Evolutionary conservation across 2,888 invertebrate genomes (phyloP), one percentile per base, ranked within the genome.

Genomic region (Yponomeuta cagnagella): DNA sequence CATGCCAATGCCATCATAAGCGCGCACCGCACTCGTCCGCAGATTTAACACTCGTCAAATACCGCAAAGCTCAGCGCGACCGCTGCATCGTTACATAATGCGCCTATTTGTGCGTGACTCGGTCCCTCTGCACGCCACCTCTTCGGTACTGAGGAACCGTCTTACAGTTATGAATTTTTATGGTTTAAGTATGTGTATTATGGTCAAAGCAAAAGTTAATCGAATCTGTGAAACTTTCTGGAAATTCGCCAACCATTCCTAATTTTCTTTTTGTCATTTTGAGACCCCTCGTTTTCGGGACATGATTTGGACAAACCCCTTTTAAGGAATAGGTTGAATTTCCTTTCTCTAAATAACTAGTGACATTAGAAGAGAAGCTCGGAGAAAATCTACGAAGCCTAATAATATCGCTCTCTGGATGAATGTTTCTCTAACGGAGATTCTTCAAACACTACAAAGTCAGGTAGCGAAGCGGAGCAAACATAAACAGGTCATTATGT

Each of bases 41-140:
- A 89, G 88, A 89, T 89, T 88, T 85, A 86, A 84, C 87, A 88
- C 85, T 87, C 88, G 83, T 89, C 89, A 89, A 89, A 90, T 87
- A 86, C 86, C 83, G 81, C 87, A 84, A 82, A 79, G 80, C 80
- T 80, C 80, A 83, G 76, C 77, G 78, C 75, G 82, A 79, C 80
- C 80, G 80, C 80, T 83, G 76, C 77, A 78, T 75, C 63, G 74
- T 72, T 72, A 68, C 73, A 70, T 70, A 70, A 70, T 70, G 23
- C 71, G 52, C 33, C 48, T 52, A 70, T 52, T 67, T 69, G 63
- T 64, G 65, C 52, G 65, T 69, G 37, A n/a, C 43, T 48, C 48
- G 68, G n/a, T 43, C 37, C n/a, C 67, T 15, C 67, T 64, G 31
- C 64, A 31, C 64, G 64, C 23, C 64, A 64, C 5, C 23, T 58